Evolutionary conservation across 2,797 vertebrate species (phyloP).

Genomic region (Cyclopterus lumpus): DNA sequence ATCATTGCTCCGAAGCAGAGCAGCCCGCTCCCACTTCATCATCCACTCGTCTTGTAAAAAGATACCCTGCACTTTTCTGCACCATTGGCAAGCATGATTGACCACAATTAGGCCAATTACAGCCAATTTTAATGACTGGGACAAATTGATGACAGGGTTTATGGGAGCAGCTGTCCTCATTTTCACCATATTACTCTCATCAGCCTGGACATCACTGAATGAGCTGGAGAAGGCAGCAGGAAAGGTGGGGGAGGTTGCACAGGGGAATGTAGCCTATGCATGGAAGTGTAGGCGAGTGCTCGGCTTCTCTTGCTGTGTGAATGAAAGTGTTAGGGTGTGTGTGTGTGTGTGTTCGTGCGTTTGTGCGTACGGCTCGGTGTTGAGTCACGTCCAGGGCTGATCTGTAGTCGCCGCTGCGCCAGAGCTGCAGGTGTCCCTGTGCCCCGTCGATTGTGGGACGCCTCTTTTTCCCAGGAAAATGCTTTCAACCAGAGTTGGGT

Average conservation of each 20-base stretch:
- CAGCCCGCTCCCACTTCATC: slow-evolving; percentile 36
- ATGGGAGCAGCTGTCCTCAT: slow-evolving; percentile 70
- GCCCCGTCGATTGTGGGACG: slow-evolving; percentile 45
- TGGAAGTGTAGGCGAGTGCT: slow-evolving; percentile 20
- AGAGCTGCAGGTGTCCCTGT: slow-evolving; percentile 80
- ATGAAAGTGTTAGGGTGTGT: slow-evolving; percentile 40
- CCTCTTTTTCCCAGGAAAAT: slow-evolving; percentile 78
- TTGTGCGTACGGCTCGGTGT: slow-evolving; percentile 32
- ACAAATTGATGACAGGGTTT: slow-evolving; percentile 80
- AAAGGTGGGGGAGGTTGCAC: slow-evolving; percentile 9
- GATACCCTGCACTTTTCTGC: slow-evolving; percentile 78
- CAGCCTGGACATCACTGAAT: slow-evolving; percentile 48
- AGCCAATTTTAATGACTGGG: slow-evolving; percentile 73
- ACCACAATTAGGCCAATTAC: slow-evolving; percentile 79
- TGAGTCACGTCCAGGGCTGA: slow-evolving; percentile 72
- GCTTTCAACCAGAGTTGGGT: slow-evolving; percentile 83
- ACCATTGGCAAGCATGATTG: slow-evolving; percentile 74
- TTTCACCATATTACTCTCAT: slow-evolving; percentile 63
- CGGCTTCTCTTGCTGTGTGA: slow-evolving; percentile 9
- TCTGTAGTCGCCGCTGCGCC: slow-evolving; percentile 72
- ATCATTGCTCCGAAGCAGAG: slow-evolving; percentile 54
- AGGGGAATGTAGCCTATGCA: slow-evolving; percentile 29
- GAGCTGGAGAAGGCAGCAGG: slow-evolving; percentile 16
- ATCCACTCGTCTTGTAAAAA: slow-evolving; percentile 64
- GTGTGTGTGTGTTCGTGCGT: slow-evolving; percentile 18